These are phyloP conservation scores for Hipparchia semele DNA, from an alignment of 2,888 invertebrate genomes.

Conservation along the genomic window DNA sequence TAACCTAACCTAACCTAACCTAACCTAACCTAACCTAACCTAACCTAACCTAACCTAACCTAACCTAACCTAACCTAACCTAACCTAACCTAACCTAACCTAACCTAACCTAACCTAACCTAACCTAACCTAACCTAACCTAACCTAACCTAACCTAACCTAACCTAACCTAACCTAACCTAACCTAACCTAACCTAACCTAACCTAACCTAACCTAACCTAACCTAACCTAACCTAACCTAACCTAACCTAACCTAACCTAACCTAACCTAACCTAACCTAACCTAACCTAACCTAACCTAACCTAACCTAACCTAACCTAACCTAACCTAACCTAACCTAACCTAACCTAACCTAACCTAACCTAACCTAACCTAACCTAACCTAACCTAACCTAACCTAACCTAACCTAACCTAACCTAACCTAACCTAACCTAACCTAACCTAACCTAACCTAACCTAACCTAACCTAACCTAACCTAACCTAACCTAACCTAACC, in stretches of 20 bases:
- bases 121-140: slow-evolving; percentile 35
- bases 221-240: slow-evolving; percentile 38
- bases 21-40: slow-evolving; percentile 33
- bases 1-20: too few species aligned
- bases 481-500: too few species aligned
- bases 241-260: slow-evolving; percentile 29
- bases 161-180: slow-evolving; percentile 35
- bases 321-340: too few species aligned
- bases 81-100: slow-evolving; percentile 35
- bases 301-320: slow-evolving; percentile 7
- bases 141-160: slow-evolving; percentile 33
- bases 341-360: too few species aligned
- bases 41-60: slow-evolving; percentile 43
- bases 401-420: too few species aligned
- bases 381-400: too few species aligned
- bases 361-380: too few species aligned
- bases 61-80: slow-evolving; percentile 30
- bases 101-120: slow-evolving; percentile 35
- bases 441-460: too few species aligned
- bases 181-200: slow-evolving; percentile 37
- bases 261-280: slow-evolving; percentile 31
- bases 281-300: slow-evolving; percentile 36
- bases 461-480: too few species aligned
- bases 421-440: too few species aligned
- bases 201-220: slow-evolving; percentile 36